Evolutionary conservation across 2,113 vertebrate species (phyloP).

Genomic region (Chloebia gouldiae): DNA sequence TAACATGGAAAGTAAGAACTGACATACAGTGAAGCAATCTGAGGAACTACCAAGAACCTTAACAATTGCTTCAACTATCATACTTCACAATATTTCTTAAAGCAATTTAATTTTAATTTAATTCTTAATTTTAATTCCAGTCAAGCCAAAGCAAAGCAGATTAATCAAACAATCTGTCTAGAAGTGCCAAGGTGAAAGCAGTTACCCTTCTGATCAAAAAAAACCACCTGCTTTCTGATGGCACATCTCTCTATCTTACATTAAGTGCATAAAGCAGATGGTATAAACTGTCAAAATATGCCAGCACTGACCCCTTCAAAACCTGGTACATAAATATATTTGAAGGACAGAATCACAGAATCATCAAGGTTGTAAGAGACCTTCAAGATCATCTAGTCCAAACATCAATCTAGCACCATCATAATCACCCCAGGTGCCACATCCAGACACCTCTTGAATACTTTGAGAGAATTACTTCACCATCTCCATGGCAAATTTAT

Average conservation of each 20-base stretch:
- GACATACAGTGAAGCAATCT: neutral
- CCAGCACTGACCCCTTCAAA: neutral
- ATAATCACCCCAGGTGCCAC: neutral
- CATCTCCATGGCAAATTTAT: neutral
- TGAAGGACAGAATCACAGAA: neutral
- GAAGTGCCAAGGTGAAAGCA: neutral
- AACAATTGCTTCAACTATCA: neutral
- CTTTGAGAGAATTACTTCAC: neutral
- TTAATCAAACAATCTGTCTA: neutral
- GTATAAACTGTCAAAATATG: neutral
- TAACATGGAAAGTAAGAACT: neutral
- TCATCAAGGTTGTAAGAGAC: neutral
- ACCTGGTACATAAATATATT: neutral
- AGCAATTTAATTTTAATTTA: fast-evolving
- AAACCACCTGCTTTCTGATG: neutral
- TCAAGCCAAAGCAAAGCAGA: neutral
- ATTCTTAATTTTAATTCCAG: neutral
- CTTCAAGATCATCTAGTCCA: neutral
- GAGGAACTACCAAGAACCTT: neutral
- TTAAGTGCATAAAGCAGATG: neutral
- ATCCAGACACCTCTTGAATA: neutral
- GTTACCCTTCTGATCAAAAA: neutral
- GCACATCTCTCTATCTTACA: neutral
- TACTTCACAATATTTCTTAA: neutral
- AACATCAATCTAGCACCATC: neutral